Base-by-base conservation (phyloP, 2,797 vertebrate species). In the Urocyon cinereoargenteus region DNA sequence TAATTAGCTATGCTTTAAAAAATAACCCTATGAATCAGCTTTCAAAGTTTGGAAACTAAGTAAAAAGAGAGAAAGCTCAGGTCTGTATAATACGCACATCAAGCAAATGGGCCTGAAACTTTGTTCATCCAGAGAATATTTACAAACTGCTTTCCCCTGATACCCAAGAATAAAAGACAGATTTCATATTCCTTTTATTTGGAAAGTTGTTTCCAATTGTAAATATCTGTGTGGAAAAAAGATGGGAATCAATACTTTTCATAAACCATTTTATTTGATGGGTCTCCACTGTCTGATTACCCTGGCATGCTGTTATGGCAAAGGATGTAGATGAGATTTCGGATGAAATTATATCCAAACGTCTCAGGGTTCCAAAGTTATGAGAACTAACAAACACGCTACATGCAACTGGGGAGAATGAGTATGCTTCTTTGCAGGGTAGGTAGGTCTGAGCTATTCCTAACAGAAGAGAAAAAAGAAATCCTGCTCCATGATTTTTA, bases 11-110 rank as follows among this genome's bases (percentile, higher is more conserved):
- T 24, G 79, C 55, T 85, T 79, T 93, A 62, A 57, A 94, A 97
- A 97, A 97, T 92, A 96, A 70, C 36, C 3, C 28, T 31, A 31
- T 97, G 92, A 96, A 96, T 97, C 93, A 96, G 61, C 61, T 88
- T 88, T 64, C 31, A 68, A 72, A 86, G 75, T 84, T 61, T 70
- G 49, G 95, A 97, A 95, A 82, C 34, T 12, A 68, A 92, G 18
- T 66, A 51, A 66, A 94, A 96, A 90, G n/a, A 84, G n/a, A 90
- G 77, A 96, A 96, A 72, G 7, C 36, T 86, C n/a, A 66, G 45
- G 57, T 73, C 73, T 86, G 51, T 94, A 83, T 95, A 66, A 97
- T 68, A 70, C 55, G 57, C n/a, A 86, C 15, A 70, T 88, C 21
- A 49, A 24, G 57, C 59, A 36, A 86, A 57, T 64, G 40, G 40